Evolutionary conservation across 2,797 vertebrate genomes (phyloP), one percentile per base, ranked within the genome.

Genomic region (Buphagus erythrorhynchus): DNA sequence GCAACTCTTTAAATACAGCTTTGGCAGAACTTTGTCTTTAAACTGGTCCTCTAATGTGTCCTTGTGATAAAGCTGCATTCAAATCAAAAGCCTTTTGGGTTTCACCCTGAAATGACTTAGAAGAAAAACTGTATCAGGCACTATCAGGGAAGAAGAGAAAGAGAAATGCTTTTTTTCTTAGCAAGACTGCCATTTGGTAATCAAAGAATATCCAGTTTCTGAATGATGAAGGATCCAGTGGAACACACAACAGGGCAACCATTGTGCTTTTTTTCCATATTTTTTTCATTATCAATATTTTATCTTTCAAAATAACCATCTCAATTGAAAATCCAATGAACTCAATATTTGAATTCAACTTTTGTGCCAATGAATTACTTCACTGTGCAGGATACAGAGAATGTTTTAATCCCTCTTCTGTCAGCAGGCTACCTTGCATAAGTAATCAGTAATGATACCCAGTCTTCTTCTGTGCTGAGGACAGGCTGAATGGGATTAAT

Each of bases 1-100:
- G 87, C 61, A 91, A 92, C 43, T 66, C 93, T 95, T 96, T 85
- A 96, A 96, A 94, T 45, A 93, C 46, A 94, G 81, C 88, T 96
- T 62, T 93, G 81, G 91, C 77, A 94, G 75, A 93, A 95, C 88
- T 92, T 94, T 33, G 59, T 91, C 95, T 95, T 96, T 63, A 89
- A 86, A 91, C 78, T 80, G 58, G 77, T 94, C 58, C 45, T 81
- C 43, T 43, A 92, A 78, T 8, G 17, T 91, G 86, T 78, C 87
- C 89, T 95, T 96, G 78, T 91, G 92, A 97, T 94, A 96, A 93
- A 89, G 49, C 7, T 16, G 22, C 28, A 67, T 33, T 93, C 26
- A 89, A 69, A 90, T 62, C 19, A 86, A 91, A 94, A 88, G 51
- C 40, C 38, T 82, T 86, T 84, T 31, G 43, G 55, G 38, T 77